Conservation (phyloP, 2,113 vertebrate species). For the Mesoclemmys tuberculata region DNA sequence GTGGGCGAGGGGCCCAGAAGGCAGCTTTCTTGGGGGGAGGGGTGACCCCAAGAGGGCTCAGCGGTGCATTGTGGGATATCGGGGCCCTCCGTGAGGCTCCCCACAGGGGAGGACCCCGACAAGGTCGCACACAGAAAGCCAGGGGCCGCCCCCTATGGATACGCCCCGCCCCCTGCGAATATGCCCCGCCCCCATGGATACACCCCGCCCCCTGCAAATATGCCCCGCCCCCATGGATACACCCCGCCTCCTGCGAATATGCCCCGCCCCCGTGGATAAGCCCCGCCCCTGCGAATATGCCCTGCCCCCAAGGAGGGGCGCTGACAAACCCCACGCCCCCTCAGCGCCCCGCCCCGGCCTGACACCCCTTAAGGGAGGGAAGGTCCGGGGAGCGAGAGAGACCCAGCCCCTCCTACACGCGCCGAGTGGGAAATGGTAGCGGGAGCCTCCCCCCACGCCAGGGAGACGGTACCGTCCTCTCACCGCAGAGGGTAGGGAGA, state of each 20-base stretch:
- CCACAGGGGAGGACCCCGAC: not conserved
- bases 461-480: not conserved
- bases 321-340: not conserved
- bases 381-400: not conserved
- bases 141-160: not conserved
- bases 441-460: accelerated
- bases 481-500: accelerated
- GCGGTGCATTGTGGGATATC: not conserved
- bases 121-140: not conserved
- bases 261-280: no score
- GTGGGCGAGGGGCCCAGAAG: not conserved
- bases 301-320: not conserved
- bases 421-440: no score
- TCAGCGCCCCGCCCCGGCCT: not conserved
- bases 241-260: no score
- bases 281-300: no score
- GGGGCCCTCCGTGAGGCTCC: not conserved
- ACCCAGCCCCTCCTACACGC: no score
- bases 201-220: no score
- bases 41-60: not conserved
- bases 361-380: not conserved
- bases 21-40: not conserved
- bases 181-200: no score
- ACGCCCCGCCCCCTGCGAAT: not conserved
- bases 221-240: no score